Evolutionary conservation across 2,888 invertebrate genomes (phyloP), one percentile per base, ranked within the genome.

Genomic region (Unio pictorum): DNA sequence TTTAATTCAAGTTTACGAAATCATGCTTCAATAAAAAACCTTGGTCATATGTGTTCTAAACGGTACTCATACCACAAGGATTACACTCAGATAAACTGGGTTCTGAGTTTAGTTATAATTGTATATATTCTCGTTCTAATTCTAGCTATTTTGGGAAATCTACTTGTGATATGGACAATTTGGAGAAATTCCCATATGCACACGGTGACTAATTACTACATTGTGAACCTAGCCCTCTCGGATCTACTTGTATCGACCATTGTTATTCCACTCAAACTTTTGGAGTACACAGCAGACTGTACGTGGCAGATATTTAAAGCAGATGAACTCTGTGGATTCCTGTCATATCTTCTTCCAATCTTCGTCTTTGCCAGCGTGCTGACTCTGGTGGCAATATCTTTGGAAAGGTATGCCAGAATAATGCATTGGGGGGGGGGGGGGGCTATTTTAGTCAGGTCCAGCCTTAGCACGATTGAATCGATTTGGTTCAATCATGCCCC

Each of bases 131-230:
- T 87, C 18, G 88, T 90, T 20, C 88, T 89, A 69, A 70, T 88
- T 20, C 71, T 90, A 23, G 87, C 91, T 3, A 80, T 89, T 3
- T 67, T 85, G 61, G 91, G 91, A 23, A 91, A 91, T 75, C 76
- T 87, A 18, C 78, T 91, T 67, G 90, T 91, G 7, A 89, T 89
- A 30, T 86, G 88, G 81, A 90, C 90, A 0, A 90, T 91, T 5
- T 87, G 87, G 80, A 78, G 86, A 20, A 90, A 91, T 79, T 86
- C 86, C 45, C 87, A 89, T 69, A 91, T 91, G 91, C 90, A 90
- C 73, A 91, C 90, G 0, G 90, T 89, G 8, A 90, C 91, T 61
- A 91, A 91, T 80, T 90, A 89, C 74, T 91, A 91, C 81, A 91
- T 91, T 61, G 89, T 90, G 65, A 91, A 91, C 71, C 78, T 91